Percentiles rank a stretch among this genome's conserved stretches.
phyloP scores from a whole-genome alignment of 2,113 vertebrate species.

The Lamprotornis superbus region DNA sequence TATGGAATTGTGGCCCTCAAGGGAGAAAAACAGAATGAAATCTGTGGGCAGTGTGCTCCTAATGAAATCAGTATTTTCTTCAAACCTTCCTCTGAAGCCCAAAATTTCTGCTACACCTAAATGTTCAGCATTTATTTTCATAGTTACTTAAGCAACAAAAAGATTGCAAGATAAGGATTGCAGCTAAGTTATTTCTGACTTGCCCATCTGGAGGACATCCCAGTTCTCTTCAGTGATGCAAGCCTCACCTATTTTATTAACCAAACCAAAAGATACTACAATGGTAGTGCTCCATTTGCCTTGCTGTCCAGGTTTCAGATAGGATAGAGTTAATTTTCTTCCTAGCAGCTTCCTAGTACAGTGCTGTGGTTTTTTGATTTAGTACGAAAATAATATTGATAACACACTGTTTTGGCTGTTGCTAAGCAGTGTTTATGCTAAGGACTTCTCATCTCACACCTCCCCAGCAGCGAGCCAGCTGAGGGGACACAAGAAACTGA shows the following conservation, averaged over 20 bases:
- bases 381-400: neutral
- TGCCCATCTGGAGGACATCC: neutral
- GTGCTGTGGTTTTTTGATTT: neutral
- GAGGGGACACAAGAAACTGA: no score
- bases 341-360: neutral
- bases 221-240: neutral
- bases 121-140: neutral
- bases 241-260: neutral
- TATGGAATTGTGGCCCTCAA: neutral
- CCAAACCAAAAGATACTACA: neutral
- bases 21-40: neutral
- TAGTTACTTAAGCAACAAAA: neutral
- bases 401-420: neutral
- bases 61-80: neutral
- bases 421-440: neutral
- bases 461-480: accelerated
- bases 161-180: neutral
- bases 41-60: neutral
- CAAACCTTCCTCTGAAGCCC: neutral
- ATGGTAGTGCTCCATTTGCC: neutral
- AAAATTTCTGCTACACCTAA: neutral
- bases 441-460: neutral
- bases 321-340: neutral
- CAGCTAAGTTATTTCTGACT: neutral
- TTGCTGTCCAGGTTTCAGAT: neutral